Evolutionary conservation across 2,797 vertebrate genomes (phyloP).

Genomic region (Lerista edwardsae): DNA sequence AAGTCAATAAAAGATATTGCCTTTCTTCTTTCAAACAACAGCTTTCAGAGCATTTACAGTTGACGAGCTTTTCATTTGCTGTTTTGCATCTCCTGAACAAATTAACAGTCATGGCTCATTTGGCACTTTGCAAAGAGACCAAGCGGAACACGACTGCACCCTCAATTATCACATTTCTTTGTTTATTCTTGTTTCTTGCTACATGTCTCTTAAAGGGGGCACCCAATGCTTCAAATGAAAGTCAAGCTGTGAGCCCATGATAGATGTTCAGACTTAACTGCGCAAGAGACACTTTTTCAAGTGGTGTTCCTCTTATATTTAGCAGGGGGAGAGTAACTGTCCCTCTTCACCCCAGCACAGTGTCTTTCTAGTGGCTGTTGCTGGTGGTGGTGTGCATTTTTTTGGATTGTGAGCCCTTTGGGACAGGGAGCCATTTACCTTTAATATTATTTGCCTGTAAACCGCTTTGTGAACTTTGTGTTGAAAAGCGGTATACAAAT

Average conservation of each 20-base stretch:
- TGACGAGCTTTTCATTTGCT: slow-evolving; percentile 18
- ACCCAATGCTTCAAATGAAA: neutral
- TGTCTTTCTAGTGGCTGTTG: too few relatives aligned
- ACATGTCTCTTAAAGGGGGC: neutral
- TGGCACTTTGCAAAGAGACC: neutral
- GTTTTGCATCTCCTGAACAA: slow-evolving; percentile 2
- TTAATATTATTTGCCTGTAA: too few relatives aligned
- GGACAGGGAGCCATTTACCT: too few relatives aligned
- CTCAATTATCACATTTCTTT: neutral
- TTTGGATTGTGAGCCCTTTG: too few relatives aligned
- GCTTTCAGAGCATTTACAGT: neutral
- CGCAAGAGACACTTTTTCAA: too few relatives aligned
- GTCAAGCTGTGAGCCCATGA: neutral
- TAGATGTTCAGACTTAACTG: neutral
- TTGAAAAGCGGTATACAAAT: too few relatives aligned
- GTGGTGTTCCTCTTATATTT: too few relatives aligned
- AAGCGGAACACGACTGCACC: neutral
- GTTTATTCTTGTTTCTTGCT: neutral
- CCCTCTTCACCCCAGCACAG: too few relatives aligned
- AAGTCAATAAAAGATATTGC: neutral
- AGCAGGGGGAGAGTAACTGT: too few relatives aligned
- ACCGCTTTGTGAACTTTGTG: too few relatives aligned
- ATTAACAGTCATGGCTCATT: neutral
- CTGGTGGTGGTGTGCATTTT: too few relatives aligned
- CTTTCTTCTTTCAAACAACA: slow-evolving; percentile 10